Conservation (phyloP, 2,888 invertebrate genomes). For the Lacanobia wlatinum region DNA sequence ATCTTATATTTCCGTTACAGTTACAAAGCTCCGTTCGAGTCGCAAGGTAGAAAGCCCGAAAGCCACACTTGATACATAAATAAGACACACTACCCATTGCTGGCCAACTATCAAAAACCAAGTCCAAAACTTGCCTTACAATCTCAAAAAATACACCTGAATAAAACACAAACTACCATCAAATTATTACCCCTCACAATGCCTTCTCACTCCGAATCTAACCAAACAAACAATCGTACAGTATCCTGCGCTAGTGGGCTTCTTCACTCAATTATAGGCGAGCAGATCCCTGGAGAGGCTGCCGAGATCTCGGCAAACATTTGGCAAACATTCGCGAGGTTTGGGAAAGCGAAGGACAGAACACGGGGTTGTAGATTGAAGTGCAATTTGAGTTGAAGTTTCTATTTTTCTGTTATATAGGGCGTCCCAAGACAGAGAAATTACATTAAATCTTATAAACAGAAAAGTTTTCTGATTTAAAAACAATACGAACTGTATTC, state of each 20-base stretch:
- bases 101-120: no score
- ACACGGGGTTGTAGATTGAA: neutral
- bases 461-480: no score
- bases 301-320: constrained; percentile 47
- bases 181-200: neutral
- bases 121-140: no score
- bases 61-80: no score
- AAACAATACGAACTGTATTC: no score
- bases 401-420: no score
- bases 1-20: no score
- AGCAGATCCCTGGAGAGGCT: constrained; percentile 34
- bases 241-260: neutral
- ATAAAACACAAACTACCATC: neutral
- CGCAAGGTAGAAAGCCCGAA: no score
- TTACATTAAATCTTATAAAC: no score
- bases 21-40: no score
- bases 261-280: constrained; percentile 48
- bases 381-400: neutral
- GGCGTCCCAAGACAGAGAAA: no score
- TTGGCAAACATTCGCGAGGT: constrained; percentile 24
- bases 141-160: neutral
- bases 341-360: neutral
- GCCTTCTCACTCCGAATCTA: neutral
- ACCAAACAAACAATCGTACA: constrained; percentile 28
- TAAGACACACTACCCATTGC: no score